Evolutionary conservation across 2,797 vertebrate species (phyloP), one percentile per base, ranked within the genome.

Genomic region (Hemitrygon akajei): DNA sequence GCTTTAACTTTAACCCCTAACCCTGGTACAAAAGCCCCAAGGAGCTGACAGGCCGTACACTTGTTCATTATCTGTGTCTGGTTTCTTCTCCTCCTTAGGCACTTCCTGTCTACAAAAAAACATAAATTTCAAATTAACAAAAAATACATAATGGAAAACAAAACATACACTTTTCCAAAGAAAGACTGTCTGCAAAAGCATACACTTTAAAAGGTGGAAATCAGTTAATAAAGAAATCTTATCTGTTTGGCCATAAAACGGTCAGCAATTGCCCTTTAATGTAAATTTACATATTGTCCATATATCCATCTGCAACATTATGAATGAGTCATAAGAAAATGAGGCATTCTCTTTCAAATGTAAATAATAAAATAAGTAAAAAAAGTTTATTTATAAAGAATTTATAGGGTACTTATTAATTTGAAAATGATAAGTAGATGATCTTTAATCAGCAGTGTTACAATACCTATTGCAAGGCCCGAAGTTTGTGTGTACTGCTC

Each of bases 51-150:
- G 66, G 63, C n/a, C 86, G 86, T 89, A 89, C 86, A 89, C 86
- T 89, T 89, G 86, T 69, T 89, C 86, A 89, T 89, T 89, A 89
- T 89, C 86, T 89, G 86, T 22, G 86, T 89, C 86, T 89, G 86
- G 60, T 69, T 89, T 89, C 86, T 89, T 89, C 86, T 89, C 86
- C 60, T 89, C 86, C 86, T 66, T 89, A 89, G 86, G 86, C n/a
- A 89, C 86, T 89, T 89, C 69, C 86, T 89, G 86, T 69, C 86
- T 89, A 89, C 86, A 89, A 89, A 89, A 89, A 89, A 89, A 89
- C 60, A 89, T 69, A 89, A 89, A 89, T 89, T 89, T 89, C 86
- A 89, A 89, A 89, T 89, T 89, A 89, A 89, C 86, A 69, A 89
- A 89, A 89, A 16, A 34, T 89, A 89, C 9, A 89, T 11, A 89